Evolutionary conservation across 2,888 invertebrate species (phyloP).

Genomic region (Mantis religiosa): DNA sequence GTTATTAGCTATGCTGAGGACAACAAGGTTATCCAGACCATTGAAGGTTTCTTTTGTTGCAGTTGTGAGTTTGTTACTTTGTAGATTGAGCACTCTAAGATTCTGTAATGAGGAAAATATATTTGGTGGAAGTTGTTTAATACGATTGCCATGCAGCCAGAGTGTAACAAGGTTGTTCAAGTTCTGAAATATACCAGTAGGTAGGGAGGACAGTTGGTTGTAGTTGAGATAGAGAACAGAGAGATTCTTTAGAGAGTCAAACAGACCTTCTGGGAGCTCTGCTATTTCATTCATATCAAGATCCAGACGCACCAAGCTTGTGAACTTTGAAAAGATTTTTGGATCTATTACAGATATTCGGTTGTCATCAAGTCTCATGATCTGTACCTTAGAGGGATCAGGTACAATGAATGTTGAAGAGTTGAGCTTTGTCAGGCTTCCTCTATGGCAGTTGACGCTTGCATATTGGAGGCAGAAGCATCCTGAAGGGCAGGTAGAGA

Average conservation of each 20-base stretch:
- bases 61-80: not conserved
- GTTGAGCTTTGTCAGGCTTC: not conserved
- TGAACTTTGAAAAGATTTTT: not conserved
- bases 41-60: not conserved
- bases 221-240: not conserved
- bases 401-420: not conserved
- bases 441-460: not conserved
- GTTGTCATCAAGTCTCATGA: not conserved
- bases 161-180: not conserved
- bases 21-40: not conserved
- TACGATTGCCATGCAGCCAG: not conserved
- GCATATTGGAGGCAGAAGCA: not conserved
- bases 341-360: not conserved
- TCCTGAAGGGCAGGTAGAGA: not conserved
- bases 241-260: not conserved
- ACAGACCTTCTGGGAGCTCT: not conserved
- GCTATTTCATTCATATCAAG: not conserved
- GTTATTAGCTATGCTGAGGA: not conserved
- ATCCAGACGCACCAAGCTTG: not conserved
- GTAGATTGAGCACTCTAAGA: not conserved
- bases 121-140: not conserved
- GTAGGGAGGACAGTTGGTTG: not conserved
- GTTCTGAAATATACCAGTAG: not conserved
- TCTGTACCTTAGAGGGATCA: not conserved
- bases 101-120: not conserved